Evolutionary conservation across 1,140 invertebrate genomes (phyloP).

Genomic region (Bombus superbus): DNA sequence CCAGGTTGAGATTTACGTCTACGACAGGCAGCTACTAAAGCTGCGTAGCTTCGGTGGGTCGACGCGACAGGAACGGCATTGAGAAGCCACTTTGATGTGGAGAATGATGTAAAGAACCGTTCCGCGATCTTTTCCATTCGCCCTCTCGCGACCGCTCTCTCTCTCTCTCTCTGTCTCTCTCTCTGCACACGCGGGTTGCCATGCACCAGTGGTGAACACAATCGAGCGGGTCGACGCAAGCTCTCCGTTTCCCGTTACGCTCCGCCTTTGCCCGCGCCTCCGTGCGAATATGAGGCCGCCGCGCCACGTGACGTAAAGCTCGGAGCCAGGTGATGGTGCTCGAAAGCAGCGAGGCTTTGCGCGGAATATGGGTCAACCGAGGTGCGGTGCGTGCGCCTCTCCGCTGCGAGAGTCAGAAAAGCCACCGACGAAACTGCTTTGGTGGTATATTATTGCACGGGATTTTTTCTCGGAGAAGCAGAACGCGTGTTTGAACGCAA

Average conservation of each 20-base stretch:
- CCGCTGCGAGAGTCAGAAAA: constrained; percentile 43
- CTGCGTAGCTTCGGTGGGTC: background rate
- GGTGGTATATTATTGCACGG: background rate
- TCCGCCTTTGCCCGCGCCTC: background rate
- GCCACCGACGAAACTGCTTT: background rate
- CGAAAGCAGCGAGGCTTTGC: constrained; percentile 30
- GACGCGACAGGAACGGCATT: background rate
- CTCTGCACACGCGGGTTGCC: background rate
- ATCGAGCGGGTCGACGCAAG: constrained; percentile 5
- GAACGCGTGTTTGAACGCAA: background rate
- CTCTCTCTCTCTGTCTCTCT: background rate
- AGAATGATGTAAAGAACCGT: background rate
- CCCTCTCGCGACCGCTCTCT: background rate
- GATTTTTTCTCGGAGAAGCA: background rate
- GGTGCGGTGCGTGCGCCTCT: constrained; percentile 49
- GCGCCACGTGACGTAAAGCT: constrained; percentile 44
- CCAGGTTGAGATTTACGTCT: too few species aligned
- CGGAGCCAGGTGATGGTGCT: constrained; percentile 55
- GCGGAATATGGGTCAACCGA: constrained; percentile 58
- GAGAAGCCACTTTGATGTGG: background rate
- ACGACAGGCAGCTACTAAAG: background rate
- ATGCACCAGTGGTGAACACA: constrained; percentile 12
- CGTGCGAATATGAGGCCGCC: constrained; percentile 1
- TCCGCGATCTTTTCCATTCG: background rate
- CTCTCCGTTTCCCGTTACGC: constrained; percentile 2